Percentiles rank a stretch among this genome's conserved stretches.
phyloP scores from a whole-genome alignment of 2,113 vertebrate species.

The Hippolais icterina region DNA sequence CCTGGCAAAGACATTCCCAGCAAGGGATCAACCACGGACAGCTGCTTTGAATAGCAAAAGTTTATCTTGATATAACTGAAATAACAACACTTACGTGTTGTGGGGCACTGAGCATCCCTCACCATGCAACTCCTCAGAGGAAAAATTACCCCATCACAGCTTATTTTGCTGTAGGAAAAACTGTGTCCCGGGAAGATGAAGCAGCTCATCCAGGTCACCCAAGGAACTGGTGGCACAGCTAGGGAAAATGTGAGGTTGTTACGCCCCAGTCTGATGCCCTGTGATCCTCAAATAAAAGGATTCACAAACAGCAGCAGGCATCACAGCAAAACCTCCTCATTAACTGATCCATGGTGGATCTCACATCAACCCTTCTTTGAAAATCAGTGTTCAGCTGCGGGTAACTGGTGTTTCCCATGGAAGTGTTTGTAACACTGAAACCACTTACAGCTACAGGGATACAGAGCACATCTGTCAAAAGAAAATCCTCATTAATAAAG shows the following conservation, averaged over 20 bases:
- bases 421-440: neutral
- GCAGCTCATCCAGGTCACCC: neutral
- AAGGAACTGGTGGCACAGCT: neutral
- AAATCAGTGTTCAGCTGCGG: neutral
- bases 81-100: rapidly evolving
- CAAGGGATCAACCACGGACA: rapidly evolving
- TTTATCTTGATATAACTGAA: neutral
- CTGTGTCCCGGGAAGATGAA: neutral
- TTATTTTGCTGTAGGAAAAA: neutral
- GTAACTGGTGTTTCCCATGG: neutral
- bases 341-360: neutral
- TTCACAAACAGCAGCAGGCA: neutral
- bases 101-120: neutral
- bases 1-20: neutral
- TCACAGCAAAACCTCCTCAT: neutral
- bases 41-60: neutral
- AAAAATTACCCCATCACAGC: neutral
- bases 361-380: neutral
- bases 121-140: neutral
- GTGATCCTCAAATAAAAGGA: neutral
- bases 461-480: neutral
- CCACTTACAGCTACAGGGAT: neutral
- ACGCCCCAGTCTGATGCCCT: neutral
- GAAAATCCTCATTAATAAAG: conserved; percentile 33
- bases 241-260: neutral